A percentile compares a stretch with the other conserved stretches of the same genome.
These are phyloP conservation scores for Polypterus bichir DNA, from an alignment of 2,113 vertebrate genomes.

Conservation along the genomic window DNA sequence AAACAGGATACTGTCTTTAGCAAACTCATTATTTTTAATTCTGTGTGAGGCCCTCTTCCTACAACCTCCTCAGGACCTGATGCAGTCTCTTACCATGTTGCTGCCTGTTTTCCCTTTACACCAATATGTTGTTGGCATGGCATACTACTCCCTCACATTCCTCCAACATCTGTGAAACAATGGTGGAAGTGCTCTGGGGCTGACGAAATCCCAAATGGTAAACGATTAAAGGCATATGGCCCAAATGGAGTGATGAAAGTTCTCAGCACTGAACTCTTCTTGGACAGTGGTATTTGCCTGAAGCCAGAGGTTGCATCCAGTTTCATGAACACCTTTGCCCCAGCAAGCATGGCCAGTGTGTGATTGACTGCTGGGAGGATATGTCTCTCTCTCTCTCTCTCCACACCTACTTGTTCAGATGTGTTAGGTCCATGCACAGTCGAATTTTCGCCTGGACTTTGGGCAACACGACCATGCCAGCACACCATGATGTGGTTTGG, in stretches of 20 bases:
- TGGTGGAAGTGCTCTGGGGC: constrained; percentile 14
- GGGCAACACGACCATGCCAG: not conserved
- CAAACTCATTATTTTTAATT: constrained; percentile 11
- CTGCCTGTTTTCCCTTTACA: constrained; percentile 1
- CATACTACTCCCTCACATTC: constrained; percentile 7
- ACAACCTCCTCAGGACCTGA: not conserved
- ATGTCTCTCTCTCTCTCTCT: not conserved
- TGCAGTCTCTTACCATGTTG: constrained; percentile 12
- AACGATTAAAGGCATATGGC: not conserved
- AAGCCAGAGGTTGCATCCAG: not conserved
- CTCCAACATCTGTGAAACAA: constrained; percentile 5
- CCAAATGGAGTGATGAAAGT: constrained; percentile 7
- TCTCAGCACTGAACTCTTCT: not conserved
- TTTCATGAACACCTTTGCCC: not conserved
- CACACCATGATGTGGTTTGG: not conserved
- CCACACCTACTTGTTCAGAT: not conserved
- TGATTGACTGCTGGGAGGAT: not conserved
- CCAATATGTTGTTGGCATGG: constrained; percentile 6
- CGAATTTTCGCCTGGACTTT: not conserved
- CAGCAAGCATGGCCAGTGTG: not conserved
- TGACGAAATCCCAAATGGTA: constrained; percentile 15
- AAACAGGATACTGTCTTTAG: not conserved
- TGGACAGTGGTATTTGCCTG: not conserved
- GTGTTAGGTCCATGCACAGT: not conserved
- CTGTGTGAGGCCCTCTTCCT: constrained; percentile 9